Conservation (phyloP, 2,797 vertebrate genomes). For the Manis pentadactyla region DNA sequence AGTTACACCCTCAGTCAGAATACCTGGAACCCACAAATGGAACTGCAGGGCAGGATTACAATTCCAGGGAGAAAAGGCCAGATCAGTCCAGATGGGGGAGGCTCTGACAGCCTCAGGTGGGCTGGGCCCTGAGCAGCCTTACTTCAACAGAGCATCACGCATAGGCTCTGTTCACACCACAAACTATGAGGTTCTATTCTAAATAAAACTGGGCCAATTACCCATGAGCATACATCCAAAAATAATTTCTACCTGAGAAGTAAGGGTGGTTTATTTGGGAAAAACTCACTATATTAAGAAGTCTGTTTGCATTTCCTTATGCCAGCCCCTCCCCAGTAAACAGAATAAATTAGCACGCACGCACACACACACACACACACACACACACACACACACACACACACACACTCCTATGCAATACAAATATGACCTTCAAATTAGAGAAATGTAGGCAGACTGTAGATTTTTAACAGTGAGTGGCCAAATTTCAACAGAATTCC, state of each 20-base stretch:
- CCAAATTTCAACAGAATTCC: neutral
- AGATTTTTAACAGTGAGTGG: neutral
- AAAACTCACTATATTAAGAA: conserved; percentile 37
- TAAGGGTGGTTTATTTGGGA: conserved; percentile 29
- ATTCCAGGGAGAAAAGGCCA: neutral
- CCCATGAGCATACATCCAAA: conserved; percentile 40
- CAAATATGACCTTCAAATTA: conserved; percentile 6
- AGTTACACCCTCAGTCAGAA: neutral
- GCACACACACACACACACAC: neutral
- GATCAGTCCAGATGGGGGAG: neutral
- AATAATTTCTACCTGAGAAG: conserved; percentile 45
- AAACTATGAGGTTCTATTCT: neutral
- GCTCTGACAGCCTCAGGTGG: neutral
- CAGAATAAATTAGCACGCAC: neutral
- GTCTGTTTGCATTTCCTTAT: neutral
- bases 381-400: neutral
- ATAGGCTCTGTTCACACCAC: neutral
- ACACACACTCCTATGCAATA: neutral
- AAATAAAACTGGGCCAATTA: conserved; percentile 49
- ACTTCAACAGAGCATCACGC: neutral
- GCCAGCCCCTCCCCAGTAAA: neutral
- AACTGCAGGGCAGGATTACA: neutral
- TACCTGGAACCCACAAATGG: neutral
- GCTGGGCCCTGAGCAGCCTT: neutral
- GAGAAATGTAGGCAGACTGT: neutral